Evolutionary conservation across 2,113 vertebrate species (phyloP).

Genomic region (Pagrus major): DNA sequence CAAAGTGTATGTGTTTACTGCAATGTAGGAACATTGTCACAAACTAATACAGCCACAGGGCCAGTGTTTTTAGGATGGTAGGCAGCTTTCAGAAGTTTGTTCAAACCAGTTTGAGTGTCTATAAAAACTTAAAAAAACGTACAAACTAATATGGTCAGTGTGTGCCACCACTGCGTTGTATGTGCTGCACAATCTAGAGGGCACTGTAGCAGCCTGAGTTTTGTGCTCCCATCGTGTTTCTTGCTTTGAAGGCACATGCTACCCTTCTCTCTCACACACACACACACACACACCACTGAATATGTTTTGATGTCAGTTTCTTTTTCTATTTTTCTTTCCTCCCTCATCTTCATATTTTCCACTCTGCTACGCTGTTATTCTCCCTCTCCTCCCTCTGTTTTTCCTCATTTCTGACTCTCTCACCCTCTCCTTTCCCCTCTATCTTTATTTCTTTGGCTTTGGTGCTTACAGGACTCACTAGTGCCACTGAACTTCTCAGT

Average conservation of each 20-base stretch:
- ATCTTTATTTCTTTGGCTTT: slow-evolving; percentile 58
- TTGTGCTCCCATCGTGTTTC: neutral
- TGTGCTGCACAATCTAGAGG: slow-evolving; percentile 21
- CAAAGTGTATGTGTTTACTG: slow-evolving; percentile 50
- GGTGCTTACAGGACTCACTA: slow-evolving; percentile 87
- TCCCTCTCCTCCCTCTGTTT: neutral
- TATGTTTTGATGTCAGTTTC: slow-evolving; percentile 88
- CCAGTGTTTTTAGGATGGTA: neutral
- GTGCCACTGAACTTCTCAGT: slow-evolving; percentile 89
- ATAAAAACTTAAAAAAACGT: slow-evolving; percentile 4
- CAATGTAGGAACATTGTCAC: slow-evolving; percentile 29
- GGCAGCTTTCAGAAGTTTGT: neutral
- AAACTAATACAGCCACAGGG: slow-evolving; percentile 32
- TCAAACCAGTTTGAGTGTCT: neutral
- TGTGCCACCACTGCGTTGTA: neutral
- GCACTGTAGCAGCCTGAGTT: slow-evolving; percentile 6
- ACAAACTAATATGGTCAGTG: neutral
- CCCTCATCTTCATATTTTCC: slow-evolving; percentile 5
- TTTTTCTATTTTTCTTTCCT: slow-evolving; percentile 76
- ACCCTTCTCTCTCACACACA: slow-evolving; percentile 24
- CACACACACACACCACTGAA: slow-evolving; percentile 46
- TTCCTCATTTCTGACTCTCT: neutral
- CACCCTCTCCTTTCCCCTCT: neutral
- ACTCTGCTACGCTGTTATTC: neutral
- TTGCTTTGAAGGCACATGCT: slow-evolving; percentile 68